Conservation (phyloP, 2,888 invertebrate genomes). For the Drosophila subquinaria region DNA sequence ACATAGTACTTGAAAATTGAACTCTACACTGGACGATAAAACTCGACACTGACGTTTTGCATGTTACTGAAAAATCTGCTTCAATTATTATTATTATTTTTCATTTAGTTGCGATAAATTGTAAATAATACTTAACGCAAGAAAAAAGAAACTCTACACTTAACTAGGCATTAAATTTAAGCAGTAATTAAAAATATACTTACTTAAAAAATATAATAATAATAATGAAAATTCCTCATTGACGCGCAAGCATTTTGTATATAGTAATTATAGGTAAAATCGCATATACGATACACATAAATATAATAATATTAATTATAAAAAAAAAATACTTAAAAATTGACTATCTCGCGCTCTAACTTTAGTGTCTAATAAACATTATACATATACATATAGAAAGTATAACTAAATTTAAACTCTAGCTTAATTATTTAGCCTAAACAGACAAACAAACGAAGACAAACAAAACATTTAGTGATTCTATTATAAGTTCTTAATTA, state of each 20-base stretch:
- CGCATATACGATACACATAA: conserved; percentile 50
- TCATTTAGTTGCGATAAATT: conserved; percentile 66
- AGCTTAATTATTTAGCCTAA: conserved; percentile 66
- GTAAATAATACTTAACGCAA: conserved; percentile 70
- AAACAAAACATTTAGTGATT: conserved; percentile 80
- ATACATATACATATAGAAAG: conserved; percentile 47
- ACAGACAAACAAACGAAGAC: conserved; percentile 75
- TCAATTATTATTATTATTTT: conserved; percentile 69
- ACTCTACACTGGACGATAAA: conserved; percentile 50
- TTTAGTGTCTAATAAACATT: conserved; percentile 59
- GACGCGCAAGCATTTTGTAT: conserved; percentile 71
- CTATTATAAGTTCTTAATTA: conserved; percentile 73
- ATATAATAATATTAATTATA: conserved; percentile 10
- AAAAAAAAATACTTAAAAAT: conserved; percentile 47
- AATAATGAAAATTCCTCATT: conserved; percentile 67
- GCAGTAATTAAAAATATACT: conserved; percentile 20
- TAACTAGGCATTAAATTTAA: conserved; percentile 36
- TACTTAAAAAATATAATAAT: conserved; percentile 5
- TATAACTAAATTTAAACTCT: conserved; percentile 65
- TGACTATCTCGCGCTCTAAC: conserved; percentile 76
- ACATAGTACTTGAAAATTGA: neutral
- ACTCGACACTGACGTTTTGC: conserved; percentile 75
- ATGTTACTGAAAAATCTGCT: conserved; percentile 82
- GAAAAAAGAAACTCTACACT: conserved; percentile 43
- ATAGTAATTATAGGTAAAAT: conserved; percentile 67